Evolutionary conservation across 2,113 vertebrate genomes (phyloP), one percentile per base, ranked within the genome.

Genomic region (Halcyon senegalensis): DNA sequence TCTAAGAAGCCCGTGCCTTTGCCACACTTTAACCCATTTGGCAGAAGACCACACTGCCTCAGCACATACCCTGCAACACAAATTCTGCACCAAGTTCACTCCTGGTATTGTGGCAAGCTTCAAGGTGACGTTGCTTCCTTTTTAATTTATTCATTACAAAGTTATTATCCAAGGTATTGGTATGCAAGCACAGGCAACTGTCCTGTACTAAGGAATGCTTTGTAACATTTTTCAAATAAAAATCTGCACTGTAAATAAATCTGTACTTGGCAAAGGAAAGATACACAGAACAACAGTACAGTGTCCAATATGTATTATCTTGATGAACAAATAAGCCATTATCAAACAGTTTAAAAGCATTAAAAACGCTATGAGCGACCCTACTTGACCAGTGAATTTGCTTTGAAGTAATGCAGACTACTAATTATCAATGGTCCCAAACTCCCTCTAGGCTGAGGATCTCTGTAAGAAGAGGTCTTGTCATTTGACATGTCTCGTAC

Each of bases 291-390:
- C 31, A 56, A 33, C 10, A 35, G 12, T 51, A 28, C 25, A 53
- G 16, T 48, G 27, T 68, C 51, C 24, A 35, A 14, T 56, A 15
- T 6, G 7, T 68, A 53, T 79, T 87, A 24, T 37, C 53, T 58
- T 72, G 44, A 44, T 74, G 66, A 95, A 62, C 28, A 58, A 79
- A 87, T 41, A 76, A 79, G 68, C 16, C 84, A 66, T 63, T 67
- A 74, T 10, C 0, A 0, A 76, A 76, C 23, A 37, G 19, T 82
- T 31, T 41, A 23, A 87, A 89, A 72, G 21, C 27, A 58, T 39
- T 89, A 79, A 20, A 89, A 89, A 70, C 16, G 1, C 44, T 72
- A 33, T 2, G 0, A 76, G 68, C 12, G 2, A 75, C 24, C 13
- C 23, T 67, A 25, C 2, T 11, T 43, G 21, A 62, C 21, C n/a